A percentile compares a stretch with the other conserved stretches of the same genome.
These are phyloP conservation scores for Zaprionus lachaisei DNA, from an alignment of 1,140 invertebrate genomes.

Conservation along the genomic window DNA sequence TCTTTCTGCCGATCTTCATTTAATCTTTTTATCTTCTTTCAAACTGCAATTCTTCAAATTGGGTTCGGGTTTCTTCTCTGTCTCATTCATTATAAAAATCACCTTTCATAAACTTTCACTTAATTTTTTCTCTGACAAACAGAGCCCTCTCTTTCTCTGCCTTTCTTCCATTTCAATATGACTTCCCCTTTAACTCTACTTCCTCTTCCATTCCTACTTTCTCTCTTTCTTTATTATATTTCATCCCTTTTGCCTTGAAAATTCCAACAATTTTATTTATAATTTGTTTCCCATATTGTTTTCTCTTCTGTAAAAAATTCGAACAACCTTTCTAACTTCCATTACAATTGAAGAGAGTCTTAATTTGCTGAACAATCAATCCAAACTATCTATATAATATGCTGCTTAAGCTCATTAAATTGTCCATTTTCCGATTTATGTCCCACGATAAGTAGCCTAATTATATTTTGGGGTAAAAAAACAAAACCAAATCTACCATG, in stretches of 20 bases:
- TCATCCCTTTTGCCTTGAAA: too few species aligned
- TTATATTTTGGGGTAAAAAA: slow-evolving; percentile 1
- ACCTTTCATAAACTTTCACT: too few species aligned
- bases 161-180: too few species aligned
- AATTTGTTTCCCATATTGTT: neutral
- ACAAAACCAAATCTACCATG: neutral
- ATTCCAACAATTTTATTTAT: too few species aligned
- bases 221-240: too few species aligned
- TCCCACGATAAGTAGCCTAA: neutral
- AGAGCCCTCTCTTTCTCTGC: too few species aligned
- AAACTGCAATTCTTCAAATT: too few species aligned
- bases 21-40: too few species aligned
- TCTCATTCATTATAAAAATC: neutral
- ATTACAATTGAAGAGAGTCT: neutral
- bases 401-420: neutral
- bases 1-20: too few species aligned
- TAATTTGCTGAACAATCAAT: neutral
- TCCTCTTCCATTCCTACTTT: too few species aligned
- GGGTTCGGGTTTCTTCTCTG: neutral
- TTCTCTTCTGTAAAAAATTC: neutral
- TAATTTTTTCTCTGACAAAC: too few species aligned
- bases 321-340: neutral
- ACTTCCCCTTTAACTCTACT: too few species aligned
- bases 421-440: neutral
- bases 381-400: neutral